Percentiles rank a stretch among this genome's conserved stretches.
phyloP scores from a whole-genome alignment of 2,113 vertebrate species.

The Marmota monax region DNA sequence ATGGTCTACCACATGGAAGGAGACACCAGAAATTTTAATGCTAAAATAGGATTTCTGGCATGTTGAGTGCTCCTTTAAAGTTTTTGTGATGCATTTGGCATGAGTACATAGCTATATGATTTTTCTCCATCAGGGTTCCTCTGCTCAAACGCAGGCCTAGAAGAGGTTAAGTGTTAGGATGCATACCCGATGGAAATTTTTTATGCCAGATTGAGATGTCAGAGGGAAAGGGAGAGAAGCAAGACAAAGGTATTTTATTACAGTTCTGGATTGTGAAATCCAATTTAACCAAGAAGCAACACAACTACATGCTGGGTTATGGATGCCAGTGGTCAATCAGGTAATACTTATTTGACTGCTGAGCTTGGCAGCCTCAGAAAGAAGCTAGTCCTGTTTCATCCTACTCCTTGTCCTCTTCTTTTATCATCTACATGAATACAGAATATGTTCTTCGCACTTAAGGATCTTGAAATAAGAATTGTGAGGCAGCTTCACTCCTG shows the following conservation, averaged over 20 bases:
- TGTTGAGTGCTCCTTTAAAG: neutral
- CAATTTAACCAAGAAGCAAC: neutral
- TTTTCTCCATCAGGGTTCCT: neutral
- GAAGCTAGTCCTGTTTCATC: neutral
- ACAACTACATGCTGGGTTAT: neutral
- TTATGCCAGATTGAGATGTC: neutral
- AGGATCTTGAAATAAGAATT: neutral
- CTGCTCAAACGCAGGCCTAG: neutral
- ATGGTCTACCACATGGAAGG: neutral
- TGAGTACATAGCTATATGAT: too few species aligned
- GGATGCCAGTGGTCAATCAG: neutral
- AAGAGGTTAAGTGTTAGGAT: neutral
- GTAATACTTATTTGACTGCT: neutral
- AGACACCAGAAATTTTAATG: neutral
- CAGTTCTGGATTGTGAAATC: neutral
- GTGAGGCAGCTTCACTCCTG: neutral
- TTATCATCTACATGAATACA: neutral
- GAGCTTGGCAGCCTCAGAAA: neutral
- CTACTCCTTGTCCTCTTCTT: neutral
- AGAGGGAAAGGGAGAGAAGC: neutral
- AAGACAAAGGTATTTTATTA: neutral
- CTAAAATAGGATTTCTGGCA: neutral
- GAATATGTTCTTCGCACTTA: neutral
- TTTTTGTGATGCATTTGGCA: neutral
- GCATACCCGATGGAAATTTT: neutral